Evolutionary conservation across 2,888 invertebrate genomes (phyloP).

Genomic region (Nemoura dubitans): DNA sequence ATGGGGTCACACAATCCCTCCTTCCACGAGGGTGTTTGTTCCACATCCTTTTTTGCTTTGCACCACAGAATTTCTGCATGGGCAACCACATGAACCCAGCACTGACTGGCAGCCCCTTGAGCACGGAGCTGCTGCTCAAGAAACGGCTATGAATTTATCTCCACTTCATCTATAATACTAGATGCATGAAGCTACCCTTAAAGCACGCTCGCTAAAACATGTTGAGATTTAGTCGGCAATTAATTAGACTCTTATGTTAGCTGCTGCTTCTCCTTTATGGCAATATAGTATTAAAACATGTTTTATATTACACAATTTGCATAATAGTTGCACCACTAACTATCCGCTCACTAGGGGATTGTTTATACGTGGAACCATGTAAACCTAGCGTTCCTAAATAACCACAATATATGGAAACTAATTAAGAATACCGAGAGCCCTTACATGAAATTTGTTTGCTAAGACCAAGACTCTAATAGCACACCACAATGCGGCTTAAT

Average conservation of each 20-base stretch:
- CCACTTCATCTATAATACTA: conserved; percentile 28
- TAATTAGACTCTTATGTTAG: conserved; percentile 36
- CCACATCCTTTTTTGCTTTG: conserved; percentile 8
- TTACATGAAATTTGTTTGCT: conserved; percentile 12
- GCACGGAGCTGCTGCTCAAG: conserved; percentile 8
- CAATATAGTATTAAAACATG: conserved; percentile 39
- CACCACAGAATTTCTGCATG: not conserved
- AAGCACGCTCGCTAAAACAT: conserved; percentile 32
- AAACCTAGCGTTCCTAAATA: not conserved
- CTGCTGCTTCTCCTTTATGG: conserved; percentile 29
- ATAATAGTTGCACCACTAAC: conserved; percentile 35
- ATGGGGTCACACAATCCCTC: not conserved
- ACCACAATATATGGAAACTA: conserved; percentile 12
- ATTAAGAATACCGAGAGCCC: conserved; percentile 7
- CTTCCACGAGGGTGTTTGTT: not conserved
- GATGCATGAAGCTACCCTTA: conserved; percentile 28
- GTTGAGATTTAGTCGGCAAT: conserved; percentile 36
- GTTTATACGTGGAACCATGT: conserved; percentile 2
- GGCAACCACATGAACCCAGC: not conserved
- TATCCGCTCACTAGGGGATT: conserved; percentile 7
- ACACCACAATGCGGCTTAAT: not conserved
- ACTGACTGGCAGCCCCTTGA: conserved; percentile 1
- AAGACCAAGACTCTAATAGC: not conserved
- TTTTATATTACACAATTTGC: conserved; percentile 32
- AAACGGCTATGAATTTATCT: conserved; percentile 32